Base-by-base conservation (phyloP, 2,888 invertebrate genomes). In the Caenorhabditis plicata region DNA sequence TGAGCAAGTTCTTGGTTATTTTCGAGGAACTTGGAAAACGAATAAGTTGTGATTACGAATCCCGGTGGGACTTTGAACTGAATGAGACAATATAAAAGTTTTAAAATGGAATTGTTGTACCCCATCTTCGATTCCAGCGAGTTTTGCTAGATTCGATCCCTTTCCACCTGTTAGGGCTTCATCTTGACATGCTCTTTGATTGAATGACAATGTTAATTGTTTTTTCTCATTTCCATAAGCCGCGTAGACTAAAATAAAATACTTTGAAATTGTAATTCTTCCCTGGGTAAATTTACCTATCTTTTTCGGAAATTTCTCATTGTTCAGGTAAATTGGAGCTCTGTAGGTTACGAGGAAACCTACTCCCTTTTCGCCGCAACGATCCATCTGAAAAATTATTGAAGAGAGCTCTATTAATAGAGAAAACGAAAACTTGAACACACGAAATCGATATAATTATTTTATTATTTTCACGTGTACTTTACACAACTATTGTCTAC, bases 131-230 rank as follows among this genome's bases (percentile, higher is more conserved):
- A 83, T 70, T 17, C 81, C 80, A 8, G 84, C 82, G 39, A 90
- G 82, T 32, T 87, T 81, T 0, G 88, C 88, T 13, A 91, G 82
- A 2, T 90, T 90, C 1, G 88, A 87, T 9, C 88, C 90, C 81
- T 90, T 91, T 0, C 90, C 90, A 0, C 91, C 91, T 0, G 88
- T 88, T 9, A 88, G 80, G 8, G 81, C 80, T 31, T 80, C 62
- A 35, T 72, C 72, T 39, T 74, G 66, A 64, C 83, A 82, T 4
- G 68, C 71, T 39, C 64, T 33, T 22, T 71, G 62, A 7, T 48
- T 38, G 35, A 76, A 69, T 5, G 70, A 66, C n/a, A 75, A 44
- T 11, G 73, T 61, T 33, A 38, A 31, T 25, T 44, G 43, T 19
- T 20, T 8, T 23, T 43, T 56, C 35, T 71, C 75, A 0, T 15